phyloP scores from a whole-genome alignment of 2,113 vertebrate genomes.

The Puntigrus tetrazona region DNA sequence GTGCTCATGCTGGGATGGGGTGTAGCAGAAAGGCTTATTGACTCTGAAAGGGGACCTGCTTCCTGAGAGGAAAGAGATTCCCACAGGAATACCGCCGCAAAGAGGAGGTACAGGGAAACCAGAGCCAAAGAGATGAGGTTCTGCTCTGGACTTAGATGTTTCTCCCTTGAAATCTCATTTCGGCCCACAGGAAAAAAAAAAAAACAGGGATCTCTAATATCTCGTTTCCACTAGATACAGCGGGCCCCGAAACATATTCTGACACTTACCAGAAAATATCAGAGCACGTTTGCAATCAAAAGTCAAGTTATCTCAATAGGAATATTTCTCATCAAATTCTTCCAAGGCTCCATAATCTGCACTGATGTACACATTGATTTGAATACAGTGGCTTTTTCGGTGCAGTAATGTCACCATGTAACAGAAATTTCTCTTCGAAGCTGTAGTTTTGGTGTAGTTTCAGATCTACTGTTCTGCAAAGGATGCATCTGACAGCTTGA shows the following conservation, averaged over 20 bases:
- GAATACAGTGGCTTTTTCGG: not conserved
- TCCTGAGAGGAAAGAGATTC: slow-evolving; percentile 61
- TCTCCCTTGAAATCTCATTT: not conserved
- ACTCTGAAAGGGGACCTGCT: slow-evolving; percentile 55
- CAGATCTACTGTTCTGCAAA: not conserved
- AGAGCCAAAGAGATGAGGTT: slow-evolving; percentile 28
- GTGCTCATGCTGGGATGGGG: slow-evolving; percentile 25
- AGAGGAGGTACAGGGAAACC: slow-evolving; percentile 16
- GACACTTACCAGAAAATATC: not conserved
- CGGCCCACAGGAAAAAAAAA: slow-evolving; percentile 17
- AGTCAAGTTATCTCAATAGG: not conserved
- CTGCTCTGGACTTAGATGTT: slow-evolving; percentile 20
- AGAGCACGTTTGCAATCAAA: not conserved
- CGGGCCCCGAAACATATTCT: not conserved
- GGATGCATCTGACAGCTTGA: not conserved
- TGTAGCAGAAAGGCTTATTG: slow-evolving; percentile 49
- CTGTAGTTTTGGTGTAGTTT: too few relatives aligned
- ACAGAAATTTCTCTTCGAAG: too few relatives aligned
- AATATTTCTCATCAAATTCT: not conserved
- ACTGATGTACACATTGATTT: not conserved
- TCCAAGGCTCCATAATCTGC: not conserved
- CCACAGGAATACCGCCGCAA: slow-evolving; percentile 43
- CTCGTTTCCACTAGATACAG: not conserved
- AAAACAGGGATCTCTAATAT: not conserved
- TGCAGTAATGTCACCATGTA: not conserved